phyloP scores from a whole-genome alignment of 1,140 invertebrate species.

The Drosophila ohnishii region DNA sequence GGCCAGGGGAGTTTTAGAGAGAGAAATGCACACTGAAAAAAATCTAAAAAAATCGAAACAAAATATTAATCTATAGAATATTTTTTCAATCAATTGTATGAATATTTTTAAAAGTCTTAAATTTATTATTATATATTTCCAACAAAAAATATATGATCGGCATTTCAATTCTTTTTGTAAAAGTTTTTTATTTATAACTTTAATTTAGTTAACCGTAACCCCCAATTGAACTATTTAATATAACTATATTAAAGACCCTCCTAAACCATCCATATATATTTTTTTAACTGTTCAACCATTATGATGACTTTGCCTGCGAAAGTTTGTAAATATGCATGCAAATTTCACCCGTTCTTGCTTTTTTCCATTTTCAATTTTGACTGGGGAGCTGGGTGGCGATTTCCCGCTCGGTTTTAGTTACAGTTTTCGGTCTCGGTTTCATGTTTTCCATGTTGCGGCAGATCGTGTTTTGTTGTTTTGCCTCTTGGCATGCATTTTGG shows the following conservation, averaged over 20 bases:
- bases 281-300: conserved; percentile 18
- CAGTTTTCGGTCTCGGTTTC: conserved; percentile 78
- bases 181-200: not conserved
- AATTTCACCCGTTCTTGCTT: conserved; percentile 53
- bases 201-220: not conserved
- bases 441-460: conserved; percentile 76
- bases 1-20: not conserved
- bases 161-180: too few relatives aligned
- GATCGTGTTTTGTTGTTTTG: conserved; percentile 33
- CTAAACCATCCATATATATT: not conserved
- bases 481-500: conserved; percentile 69
- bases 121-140: too few relatives aligned
- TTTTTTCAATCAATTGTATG: too few relatives aligned
- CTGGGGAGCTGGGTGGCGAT: conserved; percentile 13
- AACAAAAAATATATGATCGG: too few relatives aligned
- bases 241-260: too few relatives aligned
- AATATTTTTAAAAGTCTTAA: not conserved
- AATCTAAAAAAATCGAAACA: not conserved
- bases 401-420: conserved; percentile 69
- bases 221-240: not conserved
- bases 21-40: not conserved
- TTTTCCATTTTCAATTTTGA: conserved; percentile 68
- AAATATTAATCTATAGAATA: too few relatives aligned
- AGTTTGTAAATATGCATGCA: conserved; percentile 80
- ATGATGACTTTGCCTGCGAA: conserved; percentile 61